Conservation (phyloP, 2,797 vertebrate genomes). For the Gila robusta region DNA sequence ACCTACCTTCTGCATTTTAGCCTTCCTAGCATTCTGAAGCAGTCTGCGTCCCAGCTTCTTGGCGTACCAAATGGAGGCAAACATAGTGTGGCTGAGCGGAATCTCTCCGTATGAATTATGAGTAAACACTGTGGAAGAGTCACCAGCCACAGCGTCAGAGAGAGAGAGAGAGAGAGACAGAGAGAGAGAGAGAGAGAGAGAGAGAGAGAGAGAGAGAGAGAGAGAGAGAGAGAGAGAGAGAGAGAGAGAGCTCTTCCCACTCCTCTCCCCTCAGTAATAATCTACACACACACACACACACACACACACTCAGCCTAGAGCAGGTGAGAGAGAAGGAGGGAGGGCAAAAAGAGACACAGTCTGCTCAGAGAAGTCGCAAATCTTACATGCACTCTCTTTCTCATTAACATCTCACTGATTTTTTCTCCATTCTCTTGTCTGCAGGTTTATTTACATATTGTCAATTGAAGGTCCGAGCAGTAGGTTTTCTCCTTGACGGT, state of each 20-base stretch:
- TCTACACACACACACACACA: conserved; percentile 51
- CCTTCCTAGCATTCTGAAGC: conserved; percentile 93
- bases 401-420: conserved; percentile 6
- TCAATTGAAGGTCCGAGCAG: conserved; percentile 71
- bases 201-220: conserved; percentile 30
- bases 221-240: conserved; percentile 46
- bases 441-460: conserved; percentile 86
- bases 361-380: conserved; percentile 53
- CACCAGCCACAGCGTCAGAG: conserved; percentile 59
- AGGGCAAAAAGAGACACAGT: conserved; percentile 49
- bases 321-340: conserved; percentile 47
- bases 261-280: conserved; percentile 53
- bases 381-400: conserved; percentile 67
- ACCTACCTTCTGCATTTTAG: conserved; percentile 91
- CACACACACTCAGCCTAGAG: conserved; percentile 46
- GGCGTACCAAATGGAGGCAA: conserved; percentile 97
- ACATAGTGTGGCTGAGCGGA: conserved; percentile 78
- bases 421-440: conserved; percentile 69
- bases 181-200: conserved; percentile 46
- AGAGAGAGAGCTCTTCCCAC: conserved; percentile 44
- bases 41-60: conserved; percentile 97
- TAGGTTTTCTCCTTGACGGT: neutral
- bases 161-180: conserved; percentile 45
- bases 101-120: conserved; percentile 62
- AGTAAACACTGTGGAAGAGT: conserved; percentile 63